Evolutionary conservation across 92 coral and sea anemone species (phyloP), one percentile per base, ranked within the genome.

Genomic region (Zoanthus sociatus): DNA sequence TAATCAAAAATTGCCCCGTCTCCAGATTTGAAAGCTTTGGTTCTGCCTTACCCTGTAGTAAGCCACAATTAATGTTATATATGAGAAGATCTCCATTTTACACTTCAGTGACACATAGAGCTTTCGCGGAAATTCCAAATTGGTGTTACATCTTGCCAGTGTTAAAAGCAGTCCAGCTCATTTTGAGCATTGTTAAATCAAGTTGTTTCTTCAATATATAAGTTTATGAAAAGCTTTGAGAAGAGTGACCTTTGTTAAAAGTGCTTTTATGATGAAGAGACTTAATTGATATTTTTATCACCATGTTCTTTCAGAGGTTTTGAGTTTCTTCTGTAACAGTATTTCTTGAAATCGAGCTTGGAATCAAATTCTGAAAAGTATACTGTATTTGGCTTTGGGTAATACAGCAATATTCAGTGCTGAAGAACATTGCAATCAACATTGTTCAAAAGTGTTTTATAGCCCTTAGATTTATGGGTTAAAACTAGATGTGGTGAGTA

Each of bases 1-100:
- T 11, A 45, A 48, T 58, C 81, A 51, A 32, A 73, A 67, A 86
- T 48, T 78, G 76, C 75, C 64, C 89, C 71, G 73, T 77, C 83
- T 86, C 75, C 83, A 58, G 48, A 79, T 78, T 78, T 51, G 70
- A 61, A 78, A 55, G 78, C 58, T 77, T 73, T 85, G 79, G 88
- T 71, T 82, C 72, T 44, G 74, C 63, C 11, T 44, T 50, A 75
- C 56, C 56, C 55, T 31, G 13, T 64, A 30, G 66, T 46, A 53
- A 81, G 60, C 74, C 12, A 71, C 51, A 31, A 45, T 61, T 44
- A 42, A 46, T 45, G 13, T 42, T 30, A 53, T 18, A 50, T 18
- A 14, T 16, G 85, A 81, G 66, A 64, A 81, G 73, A 45, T 81
- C 85, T 64, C 72, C 85, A 81, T 63, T 60, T 42, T 81, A 9